Base-by-base conservation (phyloP, 2,888 invertebrate species). In the Drosophila demipolita region DNA sequence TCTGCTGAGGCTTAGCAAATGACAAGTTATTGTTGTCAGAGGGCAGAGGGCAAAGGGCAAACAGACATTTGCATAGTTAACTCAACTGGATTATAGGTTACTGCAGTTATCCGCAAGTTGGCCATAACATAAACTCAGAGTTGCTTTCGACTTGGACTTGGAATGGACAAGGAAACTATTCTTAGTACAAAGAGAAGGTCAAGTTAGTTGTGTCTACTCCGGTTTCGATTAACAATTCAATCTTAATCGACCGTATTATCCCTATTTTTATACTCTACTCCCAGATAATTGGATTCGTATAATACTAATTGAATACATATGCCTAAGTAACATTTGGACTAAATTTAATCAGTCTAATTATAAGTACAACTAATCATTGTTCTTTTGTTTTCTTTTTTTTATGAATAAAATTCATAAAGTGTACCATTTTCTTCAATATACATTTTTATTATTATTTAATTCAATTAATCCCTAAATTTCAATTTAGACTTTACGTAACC, bases 11-110 rank as follows among this genome's bases (percentile, higher is more conserved):
- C 81, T 65, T 59, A 58, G 64, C 53, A 71, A 84, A 89, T 81
- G 78, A 78, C 75, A 89, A 83, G 75, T 87, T 81, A 83, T 78
- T 60, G 78, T 73, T 74, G 55, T 42, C 35, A n/a, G 32, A 42
- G 17, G 29, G 50, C 35, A n/a, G 32, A 42, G 17, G 29, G 36
- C 36, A 36, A 33, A 40, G 9, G 57, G 38, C 67, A 53, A 66
- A 72, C 53, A 57, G 58, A 65, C 53, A 76, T 80, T 80, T 73
- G 62, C 67, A 63, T 73, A 73, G 73, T 48, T 62, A 66, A 68
- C 54, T 65, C 61, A 53, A 54, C 57, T 57, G 59, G 36, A 65
- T 66, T 67, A 67, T 67, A 60, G 42, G 38, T 61, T 59, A 64
- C 60, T 78, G 80, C 77, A 79, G 57, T 29, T 52, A 59, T 38